Percentiles rank a stretch among this genome's conserved stretches.
phyloP scores from a whole-genome alignment of 2,797 vertebrate species.

The Aeoliscus strigatus region DNA sequence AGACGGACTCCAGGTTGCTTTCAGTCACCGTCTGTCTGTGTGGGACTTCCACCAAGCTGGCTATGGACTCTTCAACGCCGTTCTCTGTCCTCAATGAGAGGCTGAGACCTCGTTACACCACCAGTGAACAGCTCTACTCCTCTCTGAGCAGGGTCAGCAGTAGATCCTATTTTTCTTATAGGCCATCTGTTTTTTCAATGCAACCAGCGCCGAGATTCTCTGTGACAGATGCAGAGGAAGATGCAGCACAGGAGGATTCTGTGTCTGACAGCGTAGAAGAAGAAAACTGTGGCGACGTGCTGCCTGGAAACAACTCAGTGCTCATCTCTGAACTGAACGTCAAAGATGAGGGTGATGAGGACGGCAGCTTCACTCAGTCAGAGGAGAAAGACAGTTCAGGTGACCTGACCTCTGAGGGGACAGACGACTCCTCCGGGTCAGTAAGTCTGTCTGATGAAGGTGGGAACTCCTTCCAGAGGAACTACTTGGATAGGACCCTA shows the following conservation, averaged over 20 bases:
- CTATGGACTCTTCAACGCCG: conserved; percentile 53
- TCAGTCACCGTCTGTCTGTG: background rate
- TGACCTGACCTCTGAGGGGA: conserved; percentile 14
- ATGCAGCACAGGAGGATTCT: conserved; percentile 8
- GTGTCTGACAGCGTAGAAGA: conserved; percentile 1
- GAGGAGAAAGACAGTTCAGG: conserved; percentile 45
- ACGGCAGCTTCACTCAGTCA: conserved; percentile 12
- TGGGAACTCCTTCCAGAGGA: conserved; percentile 16
- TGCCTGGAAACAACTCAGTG: background rate
- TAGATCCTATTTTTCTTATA: background rate
- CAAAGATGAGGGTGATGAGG: conserved; percentile 16
- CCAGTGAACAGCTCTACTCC: conserved; percentile 38
- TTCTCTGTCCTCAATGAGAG: conserved; percentile 63
- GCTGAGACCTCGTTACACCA: conserved; percentile 42
- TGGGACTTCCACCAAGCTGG: background rate
- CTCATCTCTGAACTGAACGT: conserved; percentile 11
- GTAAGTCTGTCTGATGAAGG: background rate
- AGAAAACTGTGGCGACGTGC: background rate
- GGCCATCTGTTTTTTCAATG: conserved; percentile 7
- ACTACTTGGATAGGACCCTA: conserved; percentile 48
- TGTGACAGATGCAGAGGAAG: conserved; percentile 2
- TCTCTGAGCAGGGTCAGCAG: conserved; percentile 28
- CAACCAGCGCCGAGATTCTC: conserved; percentile 6
- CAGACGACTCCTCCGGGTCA: conserved; percentile 3
- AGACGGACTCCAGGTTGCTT: conserved; percentile 1